phyloP scores from a whole-genome alignment of 2,797 vertebrate genomes.

The Sebastes cheni region DNA sequence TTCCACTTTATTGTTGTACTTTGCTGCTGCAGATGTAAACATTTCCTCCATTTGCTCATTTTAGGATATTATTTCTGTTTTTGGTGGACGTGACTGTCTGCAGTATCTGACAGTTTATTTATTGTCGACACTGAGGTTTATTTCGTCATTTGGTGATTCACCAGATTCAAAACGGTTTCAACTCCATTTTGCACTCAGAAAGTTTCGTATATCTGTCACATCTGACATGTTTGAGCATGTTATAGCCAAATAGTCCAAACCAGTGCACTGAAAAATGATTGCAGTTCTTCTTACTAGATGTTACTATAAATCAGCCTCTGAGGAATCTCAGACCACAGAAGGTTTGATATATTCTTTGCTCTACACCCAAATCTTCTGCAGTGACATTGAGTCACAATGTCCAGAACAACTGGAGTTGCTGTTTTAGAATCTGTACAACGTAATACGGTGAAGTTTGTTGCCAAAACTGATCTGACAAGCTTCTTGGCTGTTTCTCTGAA shows the following conservation, averaged over 20 bases:
- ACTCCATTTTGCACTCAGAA: not conserved
- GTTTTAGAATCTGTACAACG: not conserved
- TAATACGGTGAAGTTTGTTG: slow-evolving; percentile 2
- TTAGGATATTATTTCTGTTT: slow-evolving; percentile 34
- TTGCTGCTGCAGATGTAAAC: slow-evolving; percentile 31
- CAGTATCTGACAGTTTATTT: slow-evolving; percentile 21
- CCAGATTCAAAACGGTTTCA: not conserved
- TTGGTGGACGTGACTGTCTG: slow-evolving; percentile 11
- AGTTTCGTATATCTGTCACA: not conserved
- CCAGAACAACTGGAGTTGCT: not conserved
- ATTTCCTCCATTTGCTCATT: slow-evolving; percentile 19
- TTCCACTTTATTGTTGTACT: slow-evolving; percentile 42
- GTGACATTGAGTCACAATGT: not conserved
- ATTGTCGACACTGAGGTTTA: not conserved
- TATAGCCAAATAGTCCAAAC: not conserved
- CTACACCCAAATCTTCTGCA: not conserved
- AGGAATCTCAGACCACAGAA: not conserved
- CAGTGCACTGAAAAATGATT: not conserved
- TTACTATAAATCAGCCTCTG: not conserved
- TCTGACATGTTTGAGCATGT: slow-evolving; percentile 1
- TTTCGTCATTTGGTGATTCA: not conserved
- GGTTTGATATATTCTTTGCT: not conserved
- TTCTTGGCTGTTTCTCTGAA: slow-evolving; percentile 4
- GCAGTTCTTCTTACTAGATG: not conserved
- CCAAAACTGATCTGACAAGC: slow-evolving; percentile 18